phyloP scores from a whole-genome alignment of 1,140 invertebrate genomes.

The Drosophila sp. region DNA sequence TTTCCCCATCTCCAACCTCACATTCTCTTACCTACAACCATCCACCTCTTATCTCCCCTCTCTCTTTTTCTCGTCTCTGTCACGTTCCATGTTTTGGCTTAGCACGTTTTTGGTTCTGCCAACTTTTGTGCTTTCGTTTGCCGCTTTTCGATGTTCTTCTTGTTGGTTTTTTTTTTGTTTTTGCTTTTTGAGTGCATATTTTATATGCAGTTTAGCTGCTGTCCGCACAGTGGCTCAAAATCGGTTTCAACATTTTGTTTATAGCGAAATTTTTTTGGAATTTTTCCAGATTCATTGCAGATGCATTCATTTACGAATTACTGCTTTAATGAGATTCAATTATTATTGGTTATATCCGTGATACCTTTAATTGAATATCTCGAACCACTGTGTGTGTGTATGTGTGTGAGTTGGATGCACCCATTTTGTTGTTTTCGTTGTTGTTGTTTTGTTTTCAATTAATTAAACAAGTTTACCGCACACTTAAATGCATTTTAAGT shows the following conservation, averaged over 20 bases:
- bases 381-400: neutral
- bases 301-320: too few species aligned
- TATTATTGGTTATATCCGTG: neutral
- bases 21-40: neutral
- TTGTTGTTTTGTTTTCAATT: constrained; percentile 62
- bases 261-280: too few species aligned
- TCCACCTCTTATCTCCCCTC: neutral
- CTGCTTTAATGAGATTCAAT: neutral
- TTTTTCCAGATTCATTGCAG: too few species aligned
- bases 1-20: neutral
- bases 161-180: neutral
- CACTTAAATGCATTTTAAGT: constrained; percentile 73
- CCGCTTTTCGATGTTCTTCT: constrained; percentile 73
- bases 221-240: constrained; percentile 30
- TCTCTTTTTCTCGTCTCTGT: constrained; percentile 32
- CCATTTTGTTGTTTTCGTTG: neutral
- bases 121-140: constrained; percentile 70
- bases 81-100: constrained; percentile 71
- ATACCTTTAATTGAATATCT: neutral
- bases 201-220: constrained; percentile 78
- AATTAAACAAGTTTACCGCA: constrained; percentile 71
- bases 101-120: constrained; percentile 61
- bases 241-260: neutral
- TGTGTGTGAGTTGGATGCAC: neutral
- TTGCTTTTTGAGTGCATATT: constrained; percentile 59